Evolutionary conservation across 1,140 invertebrate species (phyloP), one percentile per base, ranked within the genome.

Genomic region (Spodoptera litura): DNA sequence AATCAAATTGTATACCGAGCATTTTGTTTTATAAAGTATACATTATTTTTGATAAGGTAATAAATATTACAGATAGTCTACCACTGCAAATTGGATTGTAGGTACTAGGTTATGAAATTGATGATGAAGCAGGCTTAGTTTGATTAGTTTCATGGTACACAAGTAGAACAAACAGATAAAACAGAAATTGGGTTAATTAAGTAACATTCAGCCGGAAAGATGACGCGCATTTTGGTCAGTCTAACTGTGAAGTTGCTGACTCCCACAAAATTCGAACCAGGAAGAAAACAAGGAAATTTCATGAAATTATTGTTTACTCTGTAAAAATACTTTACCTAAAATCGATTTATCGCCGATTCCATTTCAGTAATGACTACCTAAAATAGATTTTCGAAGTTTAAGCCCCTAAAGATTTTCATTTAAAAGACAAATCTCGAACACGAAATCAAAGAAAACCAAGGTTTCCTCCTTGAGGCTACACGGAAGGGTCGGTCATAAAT

Each of bases 401-500:
- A 9, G n/a, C 13, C n/a, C n/a, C 35, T 38, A 38, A 64, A 64
- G 38, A 66, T 53, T 6, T 70, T 70, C 38, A 13, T 31, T 53
- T 10, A 49, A 27, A 44, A 61, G 10, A 74, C 44, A 61, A 51
- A 61, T 49, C n/a, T 13, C 15, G 61, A 59, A 61, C 56, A 49
- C 31, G 52, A 72, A 72, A 72, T 74, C 71, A 59, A 56, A 61
- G 71, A 59, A 74, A 52, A 74, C 56, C 12, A 61, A 61, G 55
- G 25, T 51, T 74, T 9, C 31, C 56, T 61, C 15, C 44, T 51
- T 51, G 25, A 74, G 56, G 71, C 56, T 27, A 74, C 49, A 25
- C 38, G 11, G 25, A 74, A 74, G 71, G 71, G 56, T 74, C 71
- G 71, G 38, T 20, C 55, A 35, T 74, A 74, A 74, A 74, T 74